Evolutionary conservation across 2,797 vertebrate species (phyloP), one percentile per base, ranked within the genome.

Genomic region (Gouania willdenowi): DNA sequence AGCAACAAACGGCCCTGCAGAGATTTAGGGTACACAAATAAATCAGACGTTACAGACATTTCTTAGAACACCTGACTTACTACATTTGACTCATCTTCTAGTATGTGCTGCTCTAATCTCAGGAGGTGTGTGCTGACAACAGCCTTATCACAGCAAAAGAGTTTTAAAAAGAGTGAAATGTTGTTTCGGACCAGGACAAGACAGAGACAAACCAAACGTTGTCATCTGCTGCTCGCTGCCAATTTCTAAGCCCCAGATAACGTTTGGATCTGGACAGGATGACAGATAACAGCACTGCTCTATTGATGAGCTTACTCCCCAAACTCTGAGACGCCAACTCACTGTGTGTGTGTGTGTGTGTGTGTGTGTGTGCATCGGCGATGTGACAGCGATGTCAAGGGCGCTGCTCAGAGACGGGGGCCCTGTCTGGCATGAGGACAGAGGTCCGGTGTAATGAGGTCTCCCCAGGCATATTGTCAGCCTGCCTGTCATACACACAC

Each of bases 321-420:
- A 41, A 44, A 54, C 59, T 67, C 47, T 71, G 46, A 27, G 48
- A 54, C 52, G 47, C 47, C 18, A 68, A 27, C 27, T 17, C 14
- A 41, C 40, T 67, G 21, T 49, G n/a, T n/a, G n/a, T n/a, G n/a
- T 14, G 13, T 14, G 13, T 14, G 3, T 25, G 12, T 16, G 31
- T 18, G 34, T 29, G 10, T 39, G 26, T 17, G 46, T 40, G 45
- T 40, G 26, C 33, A 41, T 3, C 2, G 6, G 34, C 19, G 38
- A 39, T 27, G 34, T 81, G 76, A 79, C 79, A 60, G 61, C 36
- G 16, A 40, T 20, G 39, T 70, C 68, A 66, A 65, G 51, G 56
- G 58, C 49, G 20, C 4, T 9, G 28, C 35, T 24, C 26, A 0
- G 2, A 56, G 45, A 29, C 9, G 8, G 50, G 20, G 34, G 12